Conservation (phyloP, 2,888 invertebrate genomes). For the Cheilosia pagana region DNA sequence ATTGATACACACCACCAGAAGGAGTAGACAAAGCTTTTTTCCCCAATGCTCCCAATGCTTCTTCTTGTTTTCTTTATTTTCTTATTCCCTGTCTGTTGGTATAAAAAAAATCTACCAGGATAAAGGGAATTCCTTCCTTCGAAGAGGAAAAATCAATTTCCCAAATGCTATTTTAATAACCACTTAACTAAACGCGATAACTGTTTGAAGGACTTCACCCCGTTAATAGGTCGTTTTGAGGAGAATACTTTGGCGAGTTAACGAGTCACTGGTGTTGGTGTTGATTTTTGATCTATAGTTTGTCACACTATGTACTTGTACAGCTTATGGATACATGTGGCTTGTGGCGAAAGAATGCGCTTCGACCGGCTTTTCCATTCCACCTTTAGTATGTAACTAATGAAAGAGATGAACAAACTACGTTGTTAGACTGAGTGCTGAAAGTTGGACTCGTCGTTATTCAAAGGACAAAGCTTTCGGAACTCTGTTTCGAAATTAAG, state of each 20-base stretch:
- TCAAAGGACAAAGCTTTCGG: constrained; percentile 39
- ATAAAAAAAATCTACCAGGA: constrained; percentile 18
- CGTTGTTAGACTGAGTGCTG: constrained; percentile 9
- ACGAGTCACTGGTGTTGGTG: not conserved
- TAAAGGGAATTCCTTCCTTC: not conserved
- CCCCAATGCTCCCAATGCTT: constrained; percentile 31
- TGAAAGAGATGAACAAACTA: constrained; percentile 39
- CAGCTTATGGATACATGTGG: constrained; percentile 22
- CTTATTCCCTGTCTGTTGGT: not conserved
- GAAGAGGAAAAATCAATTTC: constrained; percentile 46
- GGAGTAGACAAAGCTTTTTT: constrained; percentile 50
- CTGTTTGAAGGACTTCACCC: constrained; percentile 10
- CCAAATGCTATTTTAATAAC: constrained; percentile 28
- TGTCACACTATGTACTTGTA: not conserved
- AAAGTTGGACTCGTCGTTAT: constrained; percentile 29
- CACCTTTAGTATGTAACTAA: constrained; percentile 43
- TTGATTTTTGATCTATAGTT: constrained; percentile 17
- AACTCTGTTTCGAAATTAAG: constrained; percentile 8
- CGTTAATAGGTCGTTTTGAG: constrained; percentile 11
- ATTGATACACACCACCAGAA: constrained; percentile 62
- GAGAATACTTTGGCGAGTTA: constrained; percentile 3
- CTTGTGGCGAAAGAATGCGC: constrained; percentile 11
- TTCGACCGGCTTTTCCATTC: constrained; percentile 61
- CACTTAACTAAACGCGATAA: constrained; percentile 12
- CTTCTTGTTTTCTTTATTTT: constrained; percentile 16